Evolutionary conservation across 1,140 invertebrate genomes (phyloP), one percentile per base, ranked within the genome.

Genomic region (Acyrthosiphon pisum): DNA sequence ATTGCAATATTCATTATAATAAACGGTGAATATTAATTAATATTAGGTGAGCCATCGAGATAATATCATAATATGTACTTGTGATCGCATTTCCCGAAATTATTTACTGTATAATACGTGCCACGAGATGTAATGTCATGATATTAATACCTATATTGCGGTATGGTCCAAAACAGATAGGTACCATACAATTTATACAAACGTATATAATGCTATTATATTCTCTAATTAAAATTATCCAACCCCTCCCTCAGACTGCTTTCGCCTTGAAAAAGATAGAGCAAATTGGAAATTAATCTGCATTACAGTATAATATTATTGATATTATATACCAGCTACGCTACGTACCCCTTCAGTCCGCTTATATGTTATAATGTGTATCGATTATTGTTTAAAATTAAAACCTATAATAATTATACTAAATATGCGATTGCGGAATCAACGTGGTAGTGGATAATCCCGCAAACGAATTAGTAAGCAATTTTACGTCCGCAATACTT

Each of bases 261-360:
- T 46, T 86, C 44, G n/a, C 84, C 44, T 46, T 86, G 83, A 86
- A 86, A 86, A 46, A 86, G 44, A 86, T n/a, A 76, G 60, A 76
- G 18, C 26, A 1, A 41, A 46, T 86, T 46, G 84, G 44, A 86
- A 86, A 86, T 46, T 86, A 30, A 30, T 76, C 6, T 18, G 6
- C 41, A 41, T 2, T 76, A 76, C n/a, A 68, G 11, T n/a, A 14
- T 68, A 68, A n/a, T 68, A 60, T 2, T n/a, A 68, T 68, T 53
- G 50, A 22, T n/a, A 0, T 41, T 41, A 68, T 68, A 1, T 68
- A 8, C 14, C 11, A 68, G 30, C 60, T 68, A 68, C 26, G 30
- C 4, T 68, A 68, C 6, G 56, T 18, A 50, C 3, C 30, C 4
- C 30, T 68, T 11, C 3, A 0, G 41, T 41, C 41, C 3, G 9